These are phyloP conservation scores for Drosophila tani DNA, from an alignment of 1,140 invertebrate species.

Conservation along the genomic window DNA sequence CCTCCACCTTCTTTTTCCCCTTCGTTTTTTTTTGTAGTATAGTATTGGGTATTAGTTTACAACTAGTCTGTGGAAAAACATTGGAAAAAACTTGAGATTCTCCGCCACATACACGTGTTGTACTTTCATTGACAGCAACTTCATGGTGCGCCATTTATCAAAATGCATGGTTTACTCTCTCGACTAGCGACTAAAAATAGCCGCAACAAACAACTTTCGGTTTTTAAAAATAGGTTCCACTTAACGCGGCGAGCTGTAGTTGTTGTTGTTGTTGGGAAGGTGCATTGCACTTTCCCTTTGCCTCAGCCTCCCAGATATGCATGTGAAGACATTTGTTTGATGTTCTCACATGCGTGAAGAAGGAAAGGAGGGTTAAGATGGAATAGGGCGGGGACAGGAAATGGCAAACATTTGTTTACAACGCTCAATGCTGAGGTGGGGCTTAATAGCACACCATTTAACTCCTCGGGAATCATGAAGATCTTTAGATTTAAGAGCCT, in stretches of 20 bases:
- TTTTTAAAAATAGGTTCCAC: conserved; percentile 70
- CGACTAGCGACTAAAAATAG: conserved; percentile 56
- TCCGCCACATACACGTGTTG: conserved; percentile 29
- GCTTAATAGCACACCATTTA: conserved; percentile 30
- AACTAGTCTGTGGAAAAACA: conserved; percentile 28
- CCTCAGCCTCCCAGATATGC: conserved; percentile 4
- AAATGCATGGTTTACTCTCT: conserved; percentile 34
- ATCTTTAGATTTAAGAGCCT: background rate
- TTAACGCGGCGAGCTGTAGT: conserved; percentile 11
- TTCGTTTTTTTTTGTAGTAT: background rate
- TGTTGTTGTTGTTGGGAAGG: conserved; percentile 30
- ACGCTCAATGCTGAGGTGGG: background rate
- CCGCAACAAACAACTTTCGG: conserved; percentile 62
- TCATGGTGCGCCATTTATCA: conserved; percentile 29
- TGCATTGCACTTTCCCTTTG: conserved; percentile 70
- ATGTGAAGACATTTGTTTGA: conserved; percentile 45
- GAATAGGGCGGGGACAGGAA: conserved; percentile 35
- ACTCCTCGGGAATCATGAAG: background rate
- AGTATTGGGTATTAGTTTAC: conserved; percentile 42
- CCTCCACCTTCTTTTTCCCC: background rate
- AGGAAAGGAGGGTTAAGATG: background rate
- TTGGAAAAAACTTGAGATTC: conserved; percentile 20
- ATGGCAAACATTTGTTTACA: conserved; percentile 50
- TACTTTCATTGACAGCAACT: conserved; percentile 35
- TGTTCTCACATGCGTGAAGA: conserved; percentile 15